Conservation (phyloP, 2,113 vertebrate species). For the Prionailurus viverrinus region DNA sequence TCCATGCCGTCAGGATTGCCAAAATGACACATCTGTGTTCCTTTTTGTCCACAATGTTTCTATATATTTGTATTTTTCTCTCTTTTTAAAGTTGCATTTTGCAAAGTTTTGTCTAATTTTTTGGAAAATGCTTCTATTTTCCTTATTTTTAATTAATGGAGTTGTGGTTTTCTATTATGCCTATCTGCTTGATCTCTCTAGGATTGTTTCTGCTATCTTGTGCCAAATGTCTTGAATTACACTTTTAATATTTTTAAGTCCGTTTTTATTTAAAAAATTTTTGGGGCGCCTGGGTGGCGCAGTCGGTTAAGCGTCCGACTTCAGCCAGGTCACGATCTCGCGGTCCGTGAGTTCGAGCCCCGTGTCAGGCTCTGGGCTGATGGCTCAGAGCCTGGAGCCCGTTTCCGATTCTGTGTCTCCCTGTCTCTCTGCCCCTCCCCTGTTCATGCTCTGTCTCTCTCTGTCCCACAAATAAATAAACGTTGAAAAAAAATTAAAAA, state of each 20-base stretch:
- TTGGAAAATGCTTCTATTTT: neutral
- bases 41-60: neutral
- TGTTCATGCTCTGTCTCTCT: no score
- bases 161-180: neutral
- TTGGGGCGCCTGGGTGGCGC: no score
- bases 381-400: no score
- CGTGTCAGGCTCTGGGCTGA: no score
- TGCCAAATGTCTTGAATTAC: neutral
- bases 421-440: no score
- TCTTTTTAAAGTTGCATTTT: neutral
- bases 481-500: no score
- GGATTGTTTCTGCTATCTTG: neutral
- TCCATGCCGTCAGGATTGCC: neutral
- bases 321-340: no score
- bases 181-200: neutral
- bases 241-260: neutral
- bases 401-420: no score
- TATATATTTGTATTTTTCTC: neutral
- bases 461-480: no score
- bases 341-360: no score
- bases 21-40: neutral
- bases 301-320: no score
- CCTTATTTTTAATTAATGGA: neutral
- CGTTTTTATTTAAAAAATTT: neutral
- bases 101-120: neutral